These are phyloP conservation scores for Leptinotarsa defecta DNA, from an alignment of 1,140 invertebrate genomes.

Conservation along the genomic window DNA sequence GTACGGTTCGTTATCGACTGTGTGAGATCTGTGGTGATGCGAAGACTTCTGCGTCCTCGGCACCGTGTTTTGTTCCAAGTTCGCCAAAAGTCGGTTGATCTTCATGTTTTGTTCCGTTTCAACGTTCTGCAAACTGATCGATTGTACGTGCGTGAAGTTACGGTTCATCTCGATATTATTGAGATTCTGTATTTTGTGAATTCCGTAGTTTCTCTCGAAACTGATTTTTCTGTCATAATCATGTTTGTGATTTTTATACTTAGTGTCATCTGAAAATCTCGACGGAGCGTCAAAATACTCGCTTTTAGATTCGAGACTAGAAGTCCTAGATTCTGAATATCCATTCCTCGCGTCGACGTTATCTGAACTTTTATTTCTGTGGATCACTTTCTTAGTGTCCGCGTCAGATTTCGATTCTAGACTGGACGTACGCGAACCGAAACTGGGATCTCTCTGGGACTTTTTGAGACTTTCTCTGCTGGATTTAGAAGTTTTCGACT, in stretches of 20 bases:
- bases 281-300: constrained; percentile 58
- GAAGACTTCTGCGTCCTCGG: constrained; percentile 45
- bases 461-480: constrained; percentile 66
- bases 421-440: constrained; percentile 65
- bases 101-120: constrained; percentile 67
- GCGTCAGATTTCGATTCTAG: constrained; percentile 69
- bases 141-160: constrained; percentile 61
- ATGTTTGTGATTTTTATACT: constrained; percentile 39
- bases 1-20: constrained; percentile 21
- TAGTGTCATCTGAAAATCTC: constrained; percentile 40
- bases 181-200: constrained; percentile 60
- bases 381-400: constrained; percentile 58
- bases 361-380: constrained; percentile 44
- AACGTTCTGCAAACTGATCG: constrained; percentile 69
- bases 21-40: constrained; percentile 25
- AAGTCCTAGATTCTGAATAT: constrained; percentile 60
- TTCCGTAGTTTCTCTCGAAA: constrained; percentile 62
- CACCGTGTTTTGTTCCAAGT: constrained; percentile 52
- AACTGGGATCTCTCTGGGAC: constrained; percentile 58
- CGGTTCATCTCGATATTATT: constrained; percentile 24
- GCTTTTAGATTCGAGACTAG: constrained; percentile 59
- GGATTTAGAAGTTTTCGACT: constrained; percentile 66
- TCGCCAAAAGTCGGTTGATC: constrained; percentile 46
- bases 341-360: constrained; percentile 34
- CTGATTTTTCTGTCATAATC: constrained; percentile 54